Evolutionary conservation across 1,140 invertebrate species (phyloP), one percentile per base, ranked within the genome.

Genomic region (Caerostris darwini): DNA sequence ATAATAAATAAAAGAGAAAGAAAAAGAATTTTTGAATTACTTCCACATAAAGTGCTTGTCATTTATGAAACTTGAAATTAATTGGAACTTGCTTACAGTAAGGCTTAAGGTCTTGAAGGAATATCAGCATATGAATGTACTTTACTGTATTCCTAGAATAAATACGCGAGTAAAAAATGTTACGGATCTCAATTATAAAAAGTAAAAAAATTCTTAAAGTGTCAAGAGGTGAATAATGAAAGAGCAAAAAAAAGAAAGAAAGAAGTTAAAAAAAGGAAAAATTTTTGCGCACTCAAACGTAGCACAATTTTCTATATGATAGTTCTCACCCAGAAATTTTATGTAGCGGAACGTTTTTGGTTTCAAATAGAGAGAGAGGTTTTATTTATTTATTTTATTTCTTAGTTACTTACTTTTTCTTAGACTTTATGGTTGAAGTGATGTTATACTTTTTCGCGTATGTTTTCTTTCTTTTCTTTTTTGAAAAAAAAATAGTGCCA

Each of bases 371-470:
- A 67, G n/a, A n/a, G 61, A 67, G 61, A 17, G 17, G n/a, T 17
- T 14, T 67, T 67, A 14, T 67, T 67, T 67, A 17, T 67, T 17
- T 67, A 17, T 67, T 67, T 67, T 17, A 17, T 67, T n/a, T 67
- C 14, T 12, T 67, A 14, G 61, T 67, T 67, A 67, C n/a, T 67
- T 67, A 64, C n/a, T 64, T 64, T 64, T 67, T 67, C 61, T 67
- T 67, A 67, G 61, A n/a, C 61, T 67, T 67, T 17, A 67, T 67
- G 61, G 61, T 67, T 67, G 61, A 67, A 67, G 61, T 67, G 61
- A 67, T 67, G 17, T 67, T 67, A 67, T 67, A 67, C 61, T 67
- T 67, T 67, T 67, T 67, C 61, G 61, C 17, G 61, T 67, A 17
- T 67, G 14, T 64, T 17, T 67, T 67, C 61, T 67, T 67, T 67